Evolutionary conservation across 23 tunicate species (phyloP), one percentile per base, ranked within the genome.

Genomic region (Ciona savignyi): DNA sequence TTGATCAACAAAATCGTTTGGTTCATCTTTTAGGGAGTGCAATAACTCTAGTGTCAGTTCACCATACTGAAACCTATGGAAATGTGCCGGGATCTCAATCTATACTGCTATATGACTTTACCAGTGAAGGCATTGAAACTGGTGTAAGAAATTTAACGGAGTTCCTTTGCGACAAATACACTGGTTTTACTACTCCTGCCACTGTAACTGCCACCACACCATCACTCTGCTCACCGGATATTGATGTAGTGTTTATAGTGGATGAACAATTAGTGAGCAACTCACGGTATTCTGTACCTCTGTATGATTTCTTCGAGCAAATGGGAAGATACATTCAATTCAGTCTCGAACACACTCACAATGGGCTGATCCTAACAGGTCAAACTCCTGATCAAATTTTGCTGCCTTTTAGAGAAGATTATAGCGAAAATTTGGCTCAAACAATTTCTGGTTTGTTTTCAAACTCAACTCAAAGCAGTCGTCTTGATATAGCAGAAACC

Each of bases 201-300:
- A 32, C 56, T 2, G 74, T 20, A 19, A 20, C 11, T 21, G 35
- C 56, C 2, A 51, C 74, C 3, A 70, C 20, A 70, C 56, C 51
- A 30, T 60, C 51, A 1, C 24, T 60, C 23, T 70, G 74, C 23
- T 33, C 56, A 51, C 74, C 74, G 1, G n/a, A 23, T 29, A 29
- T 35, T 20, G 85, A 81, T 29, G 68, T 73, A 28, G 48, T 81
- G 22, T 72, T 81, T 61, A 28, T 73, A 3, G 27, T 81, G 9
- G 85, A 81, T 60, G 66, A 63, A 27, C 30, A 65, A 25, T 56
- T 81, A 2, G 22, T 81, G 23, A 56, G 35, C 31, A 34, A 67
- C 29, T 21, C 60, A 25, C 26, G 33, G 2, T 29, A 28, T 21
- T 19, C 19, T 35, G 26, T 24, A 22, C 32, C 51, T n/a, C 66